Evolutionary conservation across 2,113 vertebrate genomes (phyloP).

Genomic region (Argyrosomus japonicus): DNA sequence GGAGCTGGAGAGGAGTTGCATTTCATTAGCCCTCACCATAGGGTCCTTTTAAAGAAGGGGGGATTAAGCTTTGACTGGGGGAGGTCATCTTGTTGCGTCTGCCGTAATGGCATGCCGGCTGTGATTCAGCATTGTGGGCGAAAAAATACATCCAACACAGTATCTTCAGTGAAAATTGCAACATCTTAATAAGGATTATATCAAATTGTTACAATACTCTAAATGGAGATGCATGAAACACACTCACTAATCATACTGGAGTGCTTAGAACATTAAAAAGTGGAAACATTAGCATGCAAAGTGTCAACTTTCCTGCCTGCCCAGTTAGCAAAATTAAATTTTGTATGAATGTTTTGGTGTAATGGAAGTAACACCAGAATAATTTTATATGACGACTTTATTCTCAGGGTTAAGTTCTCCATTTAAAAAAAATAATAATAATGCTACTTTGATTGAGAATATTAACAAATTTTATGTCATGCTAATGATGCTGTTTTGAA

Average conservation of each 20-base stretch:
- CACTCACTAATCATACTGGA: not conserved
- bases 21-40: slow-evolving; percentile 75
- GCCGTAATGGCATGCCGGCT: slow-evolving; percentile 25
- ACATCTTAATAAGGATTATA: not conserved
- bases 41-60: slow-evolving; percentile 59
- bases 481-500: not conserved
- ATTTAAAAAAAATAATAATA: not conserved
- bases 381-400: not conserved
- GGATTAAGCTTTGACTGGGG: slow-evolving; percentile 46
- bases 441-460: not conserved
- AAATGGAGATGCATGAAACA: not conserved
- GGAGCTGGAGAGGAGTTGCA: slow-evolving; percentile 73
- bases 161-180: not conserved
- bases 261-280: slow-evolving; percentile 7
- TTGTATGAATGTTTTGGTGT: not conserved
- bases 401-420: not conserved
- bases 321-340: not conserved
- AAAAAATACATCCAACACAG: slow-evolving; percentile 6
- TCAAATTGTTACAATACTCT: not conserved
- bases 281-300: not conserved
- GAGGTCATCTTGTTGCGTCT: slow-evolving; percentile 69
- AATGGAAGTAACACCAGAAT: not conserved
- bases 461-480: not conserved
- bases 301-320: not conserved
- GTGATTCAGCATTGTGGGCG: slow-evolving; percentile 48